phyloP scores from a whole-genome alignment of 2,888 invertebrate species.

The Branchellion lobata region DNA sequence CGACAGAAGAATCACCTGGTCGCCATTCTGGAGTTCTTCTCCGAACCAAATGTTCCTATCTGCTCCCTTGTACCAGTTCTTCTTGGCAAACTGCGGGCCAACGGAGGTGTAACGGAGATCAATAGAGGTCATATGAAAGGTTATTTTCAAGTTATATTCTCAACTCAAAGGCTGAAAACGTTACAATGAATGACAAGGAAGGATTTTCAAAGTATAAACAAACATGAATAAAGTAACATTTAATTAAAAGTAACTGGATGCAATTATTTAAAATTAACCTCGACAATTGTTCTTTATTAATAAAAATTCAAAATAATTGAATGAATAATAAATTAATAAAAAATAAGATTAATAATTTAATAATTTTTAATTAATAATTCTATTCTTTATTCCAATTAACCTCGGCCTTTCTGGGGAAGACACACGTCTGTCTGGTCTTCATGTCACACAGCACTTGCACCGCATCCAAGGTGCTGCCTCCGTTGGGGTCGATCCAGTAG shows the following conservation, averaged over 20 bases:
- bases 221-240: too few relatives aligned
- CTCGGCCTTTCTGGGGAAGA: conserved; percentile 73
- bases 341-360: not conserved
- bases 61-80: conserved; percentile 49
- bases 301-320: not conserved
- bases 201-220: too few relatives aligned
- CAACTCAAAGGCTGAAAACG: too few relatives aligned
- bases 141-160: too few relatives aligned
- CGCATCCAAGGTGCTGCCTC: conserved; percentile 78
- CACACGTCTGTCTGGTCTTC: conserved; percentile 75
- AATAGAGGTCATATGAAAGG: too few relatives aligned
- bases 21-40: conserved; percentile 52
- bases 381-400: too few relatives aligned
- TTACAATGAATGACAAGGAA: not conserved
- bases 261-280: too few relatives aligned
- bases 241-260: too few relatives aligned
- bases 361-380: not conserved
- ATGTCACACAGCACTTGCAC: conserved; percentile 82
- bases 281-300: too few relatives aligned
- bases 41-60: conserved; percentile 52
- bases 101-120: not conserved
- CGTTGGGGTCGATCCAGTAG: conserved; percentile 89
- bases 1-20: too few relatives aligned
- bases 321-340: not conserved
- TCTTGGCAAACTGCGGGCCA: conserved; percentile 39